Percentiles rank a stretch among this genome's conserved stretches.
Conservation (phyloP, 1,140 invertebrate species). For the Ceratina australensis region DNA sequence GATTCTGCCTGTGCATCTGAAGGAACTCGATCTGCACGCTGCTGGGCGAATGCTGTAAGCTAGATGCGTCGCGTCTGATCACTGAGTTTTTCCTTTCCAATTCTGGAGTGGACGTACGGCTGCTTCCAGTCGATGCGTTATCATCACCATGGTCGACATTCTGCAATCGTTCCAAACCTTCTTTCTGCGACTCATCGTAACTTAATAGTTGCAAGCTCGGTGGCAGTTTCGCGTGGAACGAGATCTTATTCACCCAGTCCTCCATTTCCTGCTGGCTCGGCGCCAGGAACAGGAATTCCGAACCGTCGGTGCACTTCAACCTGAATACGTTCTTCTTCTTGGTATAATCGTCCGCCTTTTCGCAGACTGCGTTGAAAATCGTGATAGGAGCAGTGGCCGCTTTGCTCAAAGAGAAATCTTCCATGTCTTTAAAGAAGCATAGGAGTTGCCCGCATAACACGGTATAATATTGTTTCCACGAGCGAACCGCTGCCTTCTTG, state of each 20-base stretch:
- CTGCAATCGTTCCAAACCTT: slow-evolving; percentile 74
- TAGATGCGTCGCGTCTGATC: slow-evolving; percentile 71
- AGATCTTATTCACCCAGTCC: slow-evolving; percentile 97
- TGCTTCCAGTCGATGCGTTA: slow-evolving; percentile 75
- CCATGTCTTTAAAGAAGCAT: slow-evolving; percentile 98
- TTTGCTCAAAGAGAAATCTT: slow-evolving; percentile 93
- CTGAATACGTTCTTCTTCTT: slow-evolving; percentile 97
- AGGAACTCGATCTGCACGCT: slow-evolving; percentile 74
- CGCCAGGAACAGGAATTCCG: slow-evolving; percentile 95
- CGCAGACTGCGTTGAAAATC: slow-evolving; percentile 91
- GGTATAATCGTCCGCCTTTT: slow-evolving; percentile 94
- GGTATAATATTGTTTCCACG: slow-evolving; percentile 97
- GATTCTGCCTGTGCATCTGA: slow-evolving; percentile 72
- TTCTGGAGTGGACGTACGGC: slow-evolving; percentile 79
- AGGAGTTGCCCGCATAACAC: slow-evolving; percentile 97
- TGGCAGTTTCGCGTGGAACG: slow-evolving; percentile 94
- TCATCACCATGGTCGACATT: slow-evolving; percentile 73
- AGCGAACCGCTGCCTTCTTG: slow-evolving; percentile 95
- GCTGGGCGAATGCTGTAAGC: slow-evolving; percentile 56
- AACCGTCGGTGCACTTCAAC: slow-evolving; percentile 92
- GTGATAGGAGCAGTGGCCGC: slow-evolving; percentile 94
- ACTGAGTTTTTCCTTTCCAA: slow-evolving; percentile 77
- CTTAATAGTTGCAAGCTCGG: slow-evolving; percentile 93
- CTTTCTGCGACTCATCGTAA: slow-evolving; percentile 84
- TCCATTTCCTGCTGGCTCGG: slow-evolving; percentile 87